Percentiles rank a stretch among this genome's conserved stretches.
Evolutionary conservation across 1,140 invertebrate species (phyloP).

Genomic region (Holcopasites calliopsidis): DNA sequence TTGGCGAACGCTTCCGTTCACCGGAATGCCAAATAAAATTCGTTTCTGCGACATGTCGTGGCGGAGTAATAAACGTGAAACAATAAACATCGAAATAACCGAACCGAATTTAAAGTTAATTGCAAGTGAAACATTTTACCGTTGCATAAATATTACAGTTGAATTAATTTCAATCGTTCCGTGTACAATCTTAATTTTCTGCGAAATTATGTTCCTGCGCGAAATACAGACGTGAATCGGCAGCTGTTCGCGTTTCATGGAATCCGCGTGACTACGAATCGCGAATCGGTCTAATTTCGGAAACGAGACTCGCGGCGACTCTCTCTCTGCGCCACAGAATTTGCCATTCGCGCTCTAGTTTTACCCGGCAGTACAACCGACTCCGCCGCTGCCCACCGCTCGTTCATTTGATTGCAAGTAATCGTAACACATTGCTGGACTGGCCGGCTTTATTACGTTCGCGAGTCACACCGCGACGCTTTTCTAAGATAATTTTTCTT

Average conservation of each 20-base stretch:
- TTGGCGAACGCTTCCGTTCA: not conserved
- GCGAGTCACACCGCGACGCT: no score
- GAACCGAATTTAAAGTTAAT: no score
- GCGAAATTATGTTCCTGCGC: no score
- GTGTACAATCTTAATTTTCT: no score
- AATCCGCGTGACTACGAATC: constrained; percentile 12
- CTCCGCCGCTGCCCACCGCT: not conserved
- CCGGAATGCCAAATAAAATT: not conserved
- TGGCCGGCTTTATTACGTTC: not conserved
- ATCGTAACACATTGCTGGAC: not conserved
- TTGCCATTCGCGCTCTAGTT: constrained; percentile 20
- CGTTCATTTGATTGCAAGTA: constrained; percentile 26
- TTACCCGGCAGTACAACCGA: constrained; percentile 8
- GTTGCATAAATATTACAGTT: no score
- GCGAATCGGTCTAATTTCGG: constrained; percentile 25
- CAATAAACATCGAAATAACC: no score
- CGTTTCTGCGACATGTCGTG: not conserved
- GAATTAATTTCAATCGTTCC: no score
- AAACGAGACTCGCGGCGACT: not conserved
- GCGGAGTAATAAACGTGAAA: no score
- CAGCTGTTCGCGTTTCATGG: not conserved
- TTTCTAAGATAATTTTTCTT: no score
- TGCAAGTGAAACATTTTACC: no score
- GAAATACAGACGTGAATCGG: not conserved
- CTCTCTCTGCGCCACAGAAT: constrained; percentile 16